Base-by-base conservation (phyloP, 2,113 vertebrate genomes). In the Onychostoma macrolepis region DNA sequence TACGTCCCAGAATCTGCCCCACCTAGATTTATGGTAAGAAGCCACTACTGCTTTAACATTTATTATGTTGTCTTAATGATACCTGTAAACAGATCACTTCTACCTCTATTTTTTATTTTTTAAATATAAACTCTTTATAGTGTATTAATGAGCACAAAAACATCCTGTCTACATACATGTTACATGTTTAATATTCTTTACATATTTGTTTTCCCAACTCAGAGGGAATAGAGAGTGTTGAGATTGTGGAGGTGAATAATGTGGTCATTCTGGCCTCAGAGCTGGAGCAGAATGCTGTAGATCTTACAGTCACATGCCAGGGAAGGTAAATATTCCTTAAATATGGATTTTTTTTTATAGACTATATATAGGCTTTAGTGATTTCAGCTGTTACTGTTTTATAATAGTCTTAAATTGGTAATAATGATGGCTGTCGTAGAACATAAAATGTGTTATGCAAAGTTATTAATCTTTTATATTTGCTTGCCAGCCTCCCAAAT, bases 221-320 rank as follows among this genome's bases (percentile, higher is more conserved):
- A 99, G 97, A 97, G 96, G 97, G 96, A 1, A 97, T 99, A 71
- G 97, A 98, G 92, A 98, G 94, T 87, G 96, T 96, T 28, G 96
- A 97, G 94, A 97, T 99, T 80, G 94, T 98, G 67, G 95, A 98
- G 89, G 93, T 97, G 87, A 89, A 94, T 77, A 96, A 93, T 24
- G 94, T 96, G 36, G 87, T 93, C 79, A 93, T 95, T 0, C 6
- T 95, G 87, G 79, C 88, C 0, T 93, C 87, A 0, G 91, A 91
- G 0, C 87, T 95, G 89, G 91, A 90, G 33, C 96, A 95, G 88
- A 97, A 95, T 74, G 95, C 97, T 13, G 96, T 99, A 91, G 97
- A 99, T 74, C 91, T 99, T 89, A 98, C 96, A 0, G 93, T 99
- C 84, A 94, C 95, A 12, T 98, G 98, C 88, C 97, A 97, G 92